These are phyloP conservation scores for Thunnus thynnus DNA, from an alignment of 2,113 vertebrate species.

Conservation along the genomic window DNA sequence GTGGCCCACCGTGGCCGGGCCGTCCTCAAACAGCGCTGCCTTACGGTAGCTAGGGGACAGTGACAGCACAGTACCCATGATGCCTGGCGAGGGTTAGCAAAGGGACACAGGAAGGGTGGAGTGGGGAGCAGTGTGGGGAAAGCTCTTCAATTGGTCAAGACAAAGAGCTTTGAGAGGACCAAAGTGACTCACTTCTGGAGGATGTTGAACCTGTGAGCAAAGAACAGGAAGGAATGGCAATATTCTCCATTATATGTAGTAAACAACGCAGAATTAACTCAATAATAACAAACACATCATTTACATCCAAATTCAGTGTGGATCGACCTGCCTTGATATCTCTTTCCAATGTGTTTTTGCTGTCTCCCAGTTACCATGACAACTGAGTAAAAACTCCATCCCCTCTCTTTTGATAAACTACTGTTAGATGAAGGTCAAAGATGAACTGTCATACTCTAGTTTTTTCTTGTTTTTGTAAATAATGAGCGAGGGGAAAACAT, in stretches of 20 bases:
- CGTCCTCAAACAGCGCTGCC: constrained; percentile 91
- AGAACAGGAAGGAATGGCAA: neutral
- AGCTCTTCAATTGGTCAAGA: constrained; percentile 36
- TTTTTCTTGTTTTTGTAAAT: too few species aligned
- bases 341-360: neutral
- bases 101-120: neutral
- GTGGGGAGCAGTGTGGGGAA: neutral
- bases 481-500: too few species aligned
- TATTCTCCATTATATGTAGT: neutral
- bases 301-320: neutral
- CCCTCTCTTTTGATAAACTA: too few species aligned
- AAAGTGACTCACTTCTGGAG: constrained; percentile 32
- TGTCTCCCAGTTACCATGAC: constrained; percentile 2
- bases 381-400: neutral
- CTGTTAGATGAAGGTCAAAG: too few species aligned
- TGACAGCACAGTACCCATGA: constrained; percentile 94
- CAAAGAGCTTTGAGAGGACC: constrained; percentile 35
- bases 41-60: constrained; percentile 94
- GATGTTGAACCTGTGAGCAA: constrained; percentile 46
- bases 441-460: too few species aligned
- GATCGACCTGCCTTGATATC: neutral
- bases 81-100: constrained; percentile 47
- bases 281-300: neutral
- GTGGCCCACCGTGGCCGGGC: constrained; percentile 89
- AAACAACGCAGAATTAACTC: neutral